Percentiles rank a stretch among this genome's conserved stretches.
Conservation (phyloP, 2,888 invertebrate genomes). For the Toxonevra muliebris region DNA sequence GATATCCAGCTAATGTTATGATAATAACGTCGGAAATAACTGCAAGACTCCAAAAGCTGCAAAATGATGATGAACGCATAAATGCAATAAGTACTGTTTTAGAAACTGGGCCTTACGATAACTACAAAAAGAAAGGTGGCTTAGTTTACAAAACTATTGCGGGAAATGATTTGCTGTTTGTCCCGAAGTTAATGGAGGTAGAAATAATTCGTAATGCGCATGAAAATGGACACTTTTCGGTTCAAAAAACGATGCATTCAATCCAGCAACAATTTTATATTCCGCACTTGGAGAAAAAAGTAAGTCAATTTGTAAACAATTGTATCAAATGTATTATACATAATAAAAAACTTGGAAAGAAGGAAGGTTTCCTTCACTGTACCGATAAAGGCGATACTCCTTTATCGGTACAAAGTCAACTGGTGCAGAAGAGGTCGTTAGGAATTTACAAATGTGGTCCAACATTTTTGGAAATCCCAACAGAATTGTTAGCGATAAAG, state of each 20-base stretch:
- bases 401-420: slow-evolving; percentile 28
- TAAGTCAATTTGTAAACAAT: slow-evolving; percentile 26
- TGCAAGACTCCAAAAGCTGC: slow-evolving; percentile 19
- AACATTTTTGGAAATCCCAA: slow-evolving; percentile 24
- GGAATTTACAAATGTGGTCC: slow-evolving; percentile 14
- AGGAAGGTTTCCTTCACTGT: slow-evolving; percentile 32
- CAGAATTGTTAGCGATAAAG: slow-evolving; percentile 27
- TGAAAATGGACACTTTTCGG: slow-evolving; percentile 13
- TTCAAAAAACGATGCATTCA: slow-evolving; percentile 22
- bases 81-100: slow-evolving; percentile 25
- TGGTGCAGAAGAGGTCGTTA: slow-evolving; percentile 30
- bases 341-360: slow-evolving; percentile 33
- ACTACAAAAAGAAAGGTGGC: slow-evolving; percentile 29
- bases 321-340: slow-evolving; percentile 33
- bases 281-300: slow-evolving; percentile 34
- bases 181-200: too few species aligned
- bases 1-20: slow-evolving; percentile 15
- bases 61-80: slow-evolving; percentile 18
- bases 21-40: slow-evolving; percentile 19
- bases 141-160: slow-evolving; percentile 28
- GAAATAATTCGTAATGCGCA: slow-evolving; percentile 5
- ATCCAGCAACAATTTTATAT: slow-evolving; percentile 32
- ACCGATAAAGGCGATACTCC: slow-evolving; percentile 35
- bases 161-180: too few species aligned
- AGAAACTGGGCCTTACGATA: slow-evolving; percentile 17